Conservation (phyloP, 2,113 vertebrate species). For the Pimephales promelas region DNA sequence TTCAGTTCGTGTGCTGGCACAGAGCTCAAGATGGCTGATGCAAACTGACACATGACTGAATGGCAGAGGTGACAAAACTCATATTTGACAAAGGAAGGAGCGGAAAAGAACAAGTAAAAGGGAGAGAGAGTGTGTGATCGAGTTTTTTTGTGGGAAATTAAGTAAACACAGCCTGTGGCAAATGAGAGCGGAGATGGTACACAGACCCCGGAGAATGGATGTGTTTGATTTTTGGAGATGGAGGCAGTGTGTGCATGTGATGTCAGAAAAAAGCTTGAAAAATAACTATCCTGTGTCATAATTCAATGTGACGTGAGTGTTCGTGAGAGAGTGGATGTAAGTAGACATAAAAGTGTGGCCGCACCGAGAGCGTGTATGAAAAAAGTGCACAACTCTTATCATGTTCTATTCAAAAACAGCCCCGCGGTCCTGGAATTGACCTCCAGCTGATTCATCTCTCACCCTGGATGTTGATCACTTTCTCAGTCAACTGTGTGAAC, state of each 20-base stretch:
- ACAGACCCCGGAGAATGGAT: neutral
- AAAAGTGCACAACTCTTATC: neutral
- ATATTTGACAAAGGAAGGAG: conserved; percentile 40
- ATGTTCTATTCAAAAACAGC: neutral
- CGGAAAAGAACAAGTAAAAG: conserved; percentile 1
- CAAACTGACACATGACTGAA: conserved; percentile 50
- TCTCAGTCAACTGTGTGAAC: conserved; percentile 6
- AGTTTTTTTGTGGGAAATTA: conserved; percentile 18
- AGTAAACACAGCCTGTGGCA: conserved; percentile 29
- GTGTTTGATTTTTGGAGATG: conserved; percentile 16
- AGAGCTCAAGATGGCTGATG: conserved; percentile 32
- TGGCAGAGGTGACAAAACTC: conserved; percentile 47
- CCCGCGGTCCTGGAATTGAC: neutral
- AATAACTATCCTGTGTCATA: neutral
- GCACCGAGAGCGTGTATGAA: neutral
- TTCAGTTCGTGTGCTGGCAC: conserved; percentile 7
- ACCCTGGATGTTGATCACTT: neutral
- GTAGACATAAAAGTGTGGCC: conserved; percentile 10
- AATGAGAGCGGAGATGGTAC: conserved; percentile 19
- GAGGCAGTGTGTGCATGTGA: neutral
- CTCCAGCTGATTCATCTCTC: conserved; percentile 17
- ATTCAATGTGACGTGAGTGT: conserved; percentile 12
- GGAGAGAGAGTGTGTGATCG: neutral
- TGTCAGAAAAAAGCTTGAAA: neutral
- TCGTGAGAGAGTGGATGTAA: conserved; percentile 39